phyloP scores from a whole-genome alignment of 2,113 vertebrate genomes.

The Riparia riparia region DNA sequence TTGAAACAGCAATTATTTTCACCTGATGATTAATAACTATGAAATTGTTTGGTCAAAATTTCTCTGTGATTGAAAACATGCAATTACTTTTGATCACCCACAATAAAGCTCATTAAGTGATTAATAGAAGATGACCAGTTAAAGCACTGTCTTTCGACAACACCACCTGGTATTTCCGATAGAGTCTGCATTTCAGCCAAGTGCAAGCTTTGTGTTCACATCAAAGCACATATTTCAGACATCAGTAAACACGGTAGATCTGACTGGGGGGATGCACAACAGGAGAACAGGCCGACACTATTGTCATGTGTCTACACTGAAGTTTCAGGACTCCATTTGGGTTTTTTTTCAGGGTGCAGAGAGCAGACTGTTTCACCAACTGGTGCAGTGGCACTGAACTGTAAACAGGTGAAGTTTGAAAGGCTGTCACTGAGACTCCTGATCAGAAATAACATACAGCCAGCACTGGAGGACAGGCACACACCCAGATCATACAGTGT shows the following conservation, averaged over 20 bases:
- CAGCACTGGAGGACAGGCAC: background rate
- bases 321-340: background rate
- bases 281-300: background rate
- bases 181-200: background rate
- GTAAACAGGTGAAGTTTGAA: background rate
- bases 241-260: background rate
- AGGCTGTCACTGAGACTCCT: background rate
- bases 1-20: background rate
- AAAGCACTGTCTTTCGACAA: background rate
- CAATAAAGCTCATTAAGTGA: background rate
- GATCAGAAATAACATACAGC: background rate
- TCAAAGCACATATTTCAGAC: background rate
- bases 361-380: background rate
- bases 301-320: background rate
- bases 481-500: rapidly evolving
- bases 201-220: background rate
- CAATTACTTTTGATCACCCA: background rate
- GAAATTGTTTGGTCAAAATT: background rate
- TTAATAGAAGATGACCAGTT: background rate
- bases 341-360: background rate
- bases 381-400: background rate
- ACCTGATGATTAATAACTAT: background rate
- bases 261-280: background rate
- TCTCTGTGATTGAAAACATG: background rate
- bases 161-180: background rate